These are phyloP conservation scores for Virgularia gustaviana DNA, from an alignment of 92 coral and sea anemone species.

Conservation along the genomic window DNA sequence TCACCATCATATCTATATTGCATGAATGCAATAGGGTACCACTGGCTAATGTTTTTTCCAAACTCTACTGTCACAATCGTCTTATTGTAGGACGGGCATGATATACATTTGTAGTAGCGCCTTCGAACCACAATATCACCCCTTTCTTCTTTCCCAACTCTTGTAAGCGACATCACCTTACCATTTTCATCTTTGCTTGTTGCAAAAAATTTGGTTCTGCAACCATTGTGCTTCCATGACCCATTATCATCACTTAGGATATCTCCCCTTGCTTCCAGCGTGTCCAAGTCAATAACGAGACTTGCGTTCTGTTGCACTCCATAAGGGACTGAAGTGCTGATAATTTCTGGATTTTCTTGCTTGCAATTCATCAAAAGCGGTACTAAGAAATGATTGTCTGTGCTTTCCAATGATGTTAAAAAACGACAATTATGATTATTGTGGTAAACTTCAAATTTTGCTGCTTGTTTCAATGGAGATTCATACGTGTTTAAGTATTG, in stretches of 20 bases:
- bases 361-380: slow-evolving; percentile 42
- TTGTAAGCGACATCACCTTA: slow-evolving; percentile 19
- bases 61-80: slow-evolving; percentile 49
- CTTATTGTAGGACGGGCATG: slow-evolving; percentile 47
- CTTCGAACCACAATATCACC: slow-evolving; percentile 59
- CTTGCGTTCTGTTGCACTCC: slow-evolving; percentile 50
- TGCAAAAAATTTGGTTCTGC: slow-evolving; percentile 34
- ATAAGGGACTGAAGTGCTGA: slow-evolving; percentile 33
- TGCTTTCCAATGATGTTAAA: slow-evolving; percentile 13
- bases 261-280: slow-evolving; percentile 39
- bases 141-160: slow-evolving; percentile 29
- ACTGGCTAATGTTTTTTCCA: slow-evolving; percentile 44
- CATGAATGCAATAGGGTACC: slow-evolving; percentile 50
- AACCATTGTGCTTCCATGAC: slow-evolving; percentile 41
- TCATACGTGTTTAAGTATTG: background rate
- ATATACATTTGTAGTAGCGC: slow-evolving; percentile 31
- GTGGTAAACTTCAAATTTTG: background rate
- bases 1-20: slow-evolving; percentile 45
- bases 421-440: background rate
- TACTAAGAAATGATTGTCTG: slow-evolving; percentile 41
- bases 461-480: background rate
- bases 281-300: slow-evolving; percentile 44
- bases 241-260: slow-evolving; percentile 52
- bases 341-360: background rate
- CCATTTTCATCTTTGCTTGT: slow-evolving; percentile 20